Evolutionary conservation across 2,113 vertebrate species (phyloP), one percentile per base, ranked within the genome.

Genomic region (Crypturellus undulatus): DNA sequence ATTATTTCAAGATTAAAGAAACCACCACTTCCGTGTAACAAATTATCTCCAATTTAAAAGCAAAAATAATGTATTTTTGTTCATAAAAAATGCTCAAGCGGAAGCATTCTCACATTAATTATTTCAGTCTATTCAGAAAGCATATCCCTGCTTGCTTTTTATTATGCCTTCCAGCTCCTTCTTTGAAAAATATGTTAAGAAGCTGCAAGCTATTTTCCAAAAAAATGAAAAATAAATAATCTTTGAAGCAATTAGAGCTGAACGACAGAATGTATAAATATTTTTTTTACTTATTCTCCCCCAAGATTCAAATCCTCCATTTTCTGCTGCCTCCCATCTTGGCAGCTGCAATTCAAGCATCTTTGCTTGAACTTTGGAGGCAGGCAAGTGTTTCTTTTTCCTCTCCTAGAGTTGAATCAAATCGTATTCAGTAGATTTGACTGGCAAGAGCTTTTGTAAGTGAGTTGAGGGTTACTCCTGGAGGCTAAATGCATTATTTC

Each of bases 61-160:
- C 96, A 98, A 98, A 98, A 98, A 98, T 97, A 98, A 98, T 96
- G 95, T 97, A 97, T 97, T 98, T 97, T 97, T 96, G 94, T 96
- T 97, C 97, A 97, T 98, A 98, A 97, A 91, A 95, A 97, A 96
- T 94, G 97, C 92, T 97, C 94, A 96, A 98, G 98, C 92, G 96
- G 97, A 98, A 98, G 97, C 97, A 97, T 98, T 98, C 97, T 98
- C 96, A 97, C 97, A 97, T 98, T 98, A 98, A 98, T 98, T 98
- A 98, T 98, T 98, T 98, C 97, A 97, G 93, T 97, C 97, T 97
- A 98, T 98, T 98, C 97, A 56, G 93, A 97, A 97, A 97, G 94
- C 97, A 94, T 98, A 98, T 98, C 96, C 97, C 96, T 96, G 97
- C 97, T 97, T 98, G 97, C 97, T 97, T 98, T 98, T 98, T 97